Percentiles rank a stretch among this genome's conserved stretches.
Conservation (phyloP, 2,113 vertebrate species). For the Pantherophis guttatus region DNA sequence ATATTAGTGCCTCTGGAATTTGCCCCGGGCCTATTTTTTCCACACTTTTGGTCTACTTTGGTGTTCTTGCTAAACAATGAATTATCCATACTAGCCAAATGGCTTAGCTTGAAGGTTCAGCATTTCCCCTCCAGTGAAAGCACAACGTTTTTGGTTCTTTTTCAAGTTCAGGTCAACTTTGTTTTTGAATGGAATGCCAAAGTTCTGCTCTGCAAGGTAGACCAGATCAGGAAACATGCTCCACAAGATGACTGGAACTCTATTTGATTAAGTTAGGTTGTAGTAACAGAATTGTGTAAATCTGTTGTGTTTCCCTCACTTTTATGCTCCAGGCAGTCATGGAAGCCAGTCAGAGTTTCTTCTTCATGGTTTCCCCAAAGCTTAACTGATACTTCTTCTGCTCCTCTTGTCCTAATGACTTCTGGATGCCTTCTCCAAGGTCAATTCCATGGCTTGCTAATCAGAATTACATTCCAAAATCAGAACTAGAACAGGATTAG, state of each 20-base stretch:
- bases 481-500: background rate
- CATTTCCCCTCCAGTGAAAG: background rate
- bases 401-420: background rate
- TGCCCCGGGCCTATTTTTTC: background rate
- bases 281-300: background rate
- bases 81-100: background rate
- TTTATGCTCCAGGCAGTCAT: background rate
- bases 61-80: background rate
- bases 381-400: background rate
- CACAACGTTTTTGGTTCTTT: background rate
- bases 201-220: background rate
- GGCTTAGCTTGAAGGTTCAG: background rate
- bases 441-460: background rate
- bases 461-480: background rate
- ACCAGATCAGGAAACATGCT: background rate
- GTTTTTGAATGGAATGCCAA: background rate
- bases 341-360: background rate
- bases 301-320: background rate
- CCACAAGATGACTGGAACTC: background rate
- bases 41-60: background rate
- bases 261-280: background rate
- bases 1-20: background rate
- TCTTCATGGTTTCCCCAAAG: background rate
- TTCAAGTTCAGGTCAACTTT: background rate
- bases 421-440: background rate